These are phyloP conservation scores for Microctenopoma stevenorrisi DNA, from an alignment of 2,797 vertebrate species.

Conservation along the genomic window DNA sequence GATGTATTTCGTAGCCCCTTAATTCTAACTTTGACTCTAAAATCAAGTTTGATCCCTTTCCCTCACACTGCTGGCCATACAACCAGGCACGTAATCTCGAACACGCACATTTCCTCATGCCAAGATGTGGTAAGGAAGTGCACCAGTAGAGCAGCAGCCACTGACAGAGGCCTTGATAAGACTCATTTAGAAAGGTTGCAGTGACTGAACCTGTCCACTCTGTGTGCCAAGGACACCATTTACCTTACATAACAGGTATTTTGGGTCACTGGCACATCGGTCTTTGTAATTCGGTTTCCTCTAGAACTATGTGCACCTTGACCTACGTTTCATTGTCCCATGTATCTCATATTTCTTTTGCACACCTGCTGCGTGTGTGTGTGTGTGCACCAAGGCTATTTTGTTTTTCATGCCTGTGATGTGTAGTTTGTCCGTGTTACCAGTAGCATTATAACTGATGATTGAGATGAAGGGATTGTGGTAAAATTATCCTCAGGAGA, in stretches of 20 bases:
- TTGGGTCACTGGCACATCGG: conserved; percentile 64
- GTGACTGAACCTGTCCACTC: conserved; percentile 53
- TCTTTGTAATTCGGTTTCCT: conserved; percentile 51
- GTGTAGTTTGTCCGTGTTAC: conserved; percentile 13
- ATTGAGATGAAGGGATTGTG: conserved; percentile 35
- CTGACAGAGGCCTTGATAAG: conserved; percentile 68
- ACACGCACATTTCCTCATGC: conserved; percentile 30
- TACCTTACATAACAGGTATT: conserved; percentile 58
- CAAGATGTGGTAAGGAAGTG: conserved; percentile 29
- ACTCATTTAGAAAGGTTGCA: conserved; percentile 54
- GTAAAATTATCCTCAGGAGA: conserved; percentile 36
- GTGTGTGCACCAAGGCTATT: neutral
- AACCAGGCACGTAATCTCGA: conserved; percentile 11
- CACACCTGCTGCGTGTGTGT: neutral
- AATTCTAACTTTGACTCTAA: too few relatives aligned
- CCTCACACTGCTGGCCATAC: neutral
- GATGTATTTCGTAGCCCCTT: too few relatives aligned
- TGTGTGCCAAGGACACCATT: conserved; percentile 67
- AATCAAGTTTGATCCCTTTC: too few relatives aligned
- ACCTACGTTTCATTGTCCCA: conserved; percentile 40
- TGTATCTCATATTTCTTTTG: conserved; percentile 23
- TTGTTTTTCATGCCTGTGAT: conserved; percentile 11
- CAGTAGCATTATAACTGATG: conserved; percentile 29
- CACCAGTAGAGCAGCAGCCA: conserved; percentile 38
- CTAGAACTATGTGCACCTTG: conserved; percentile 50